Conservation (phyloP, 2,797 vertebrate species). For the Spinus olivaceus region DNA sequence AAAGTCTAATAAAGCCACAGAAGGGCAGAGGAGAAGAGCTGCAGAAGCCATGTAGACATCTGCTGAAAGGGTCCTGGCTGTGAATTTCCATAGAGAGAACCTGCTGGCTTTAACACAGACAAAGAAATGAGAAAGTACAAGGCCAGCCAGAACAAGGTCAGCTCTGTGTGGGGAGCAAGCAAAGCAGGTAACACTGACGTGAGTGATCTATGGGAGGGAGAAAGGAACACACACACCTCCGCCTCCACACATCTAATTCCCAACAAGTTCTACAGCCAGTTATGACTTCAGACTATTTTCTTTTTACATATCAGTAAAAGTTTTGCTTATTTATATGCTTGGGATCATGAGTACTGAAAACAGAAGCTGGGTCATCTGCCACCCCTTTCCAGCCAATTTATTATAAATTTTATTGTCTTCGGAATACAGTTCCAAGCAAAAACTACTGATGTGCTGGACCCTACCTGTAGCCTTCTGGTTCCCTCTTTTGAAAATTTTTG, state of each 20-base stretch:
- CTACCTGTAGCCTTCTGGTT: neutral
- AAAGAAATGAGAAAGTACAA: conserved; percentile 52
- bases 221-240: neutral
- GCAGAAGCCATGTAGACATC: conserved; percentile 52
- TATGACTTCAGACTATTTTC: neutral
- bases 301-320: neutral
- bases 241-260: neutral
- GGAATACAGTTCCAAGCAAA: neutral
- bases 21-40: conserved; percentile 55
- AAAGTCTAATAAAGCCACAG: conserved; percentile 57
- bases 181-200: neutral
- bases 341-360: neutral
- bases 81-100: conserved; percentile 58
- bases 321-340: neutral
- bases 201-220: neutral
- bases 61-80: conserved; percentile 63
- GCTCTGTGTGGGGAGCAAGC: neutral
- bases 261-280: neutral
- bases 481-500: neutral
- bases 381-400: neutral
- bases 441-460: neutral
- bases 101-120: conserved; percentile 51
- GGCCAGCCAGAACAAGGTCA: conserved; percentile 59
- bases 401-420: neutral
- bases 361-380: neutral